Conservation (phyloP, 2,113 vertebrate species). For the Chlorodrepanis virens region DNA sequence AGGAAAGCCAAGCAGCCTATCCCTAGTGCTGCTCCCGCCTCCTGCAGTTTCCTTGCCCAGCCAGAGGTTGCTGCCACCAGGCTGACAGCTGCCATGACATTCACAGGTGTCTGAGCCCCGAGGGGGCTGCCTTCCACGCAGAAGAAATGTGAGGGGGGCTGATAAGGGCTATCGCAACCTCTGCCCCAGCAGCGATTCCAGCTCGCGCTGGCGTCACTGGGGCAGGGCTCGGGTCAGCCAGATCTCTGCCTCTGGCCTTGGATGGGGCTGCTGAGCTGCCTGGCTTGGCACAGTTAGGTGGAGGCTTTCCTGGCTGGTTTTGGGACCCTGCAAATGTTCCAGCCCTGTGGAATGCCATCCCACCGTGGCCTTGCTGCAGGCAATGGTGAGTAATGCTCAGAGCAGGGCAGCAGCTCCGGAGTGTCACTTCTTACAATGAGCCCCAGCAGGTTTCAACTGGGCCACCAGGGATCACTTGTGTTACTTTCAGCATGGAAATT, state of each 20-base stretch:
- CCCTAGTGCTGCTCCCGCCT: background rate
- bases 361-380: background rate
- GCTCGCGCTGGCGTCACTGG: background rate
- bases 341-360: background rate
- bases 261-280: fast-evolving
- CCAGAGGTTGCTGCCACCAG: background rate
- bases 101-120: background rate
- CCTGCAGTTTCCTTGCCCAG: background rate
- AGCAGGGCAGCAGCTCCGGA: background rate
- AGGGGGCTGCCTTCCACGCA: background rate
- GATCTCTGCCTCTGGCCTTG: background rate
- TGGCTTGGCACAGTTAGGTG: background rate
- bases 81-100: background rate
- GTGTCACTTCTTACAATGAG: background rate
- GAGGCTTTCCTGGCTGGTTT: background rate
- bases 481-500: background rate
- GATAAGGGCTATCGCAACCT: background rate
- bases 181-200: background rate
- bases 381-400: background rate
- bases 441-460: background rate
- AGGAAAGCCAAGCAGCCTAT: background rate
- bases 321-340: background rate
- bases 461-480: background rate
- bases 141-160: conserved; percentile 10
- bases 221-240: background rate